phyloP scores from a whole-genome alignment of 1,140 invertebrate species.

The Chymomyza costata region DNA sequence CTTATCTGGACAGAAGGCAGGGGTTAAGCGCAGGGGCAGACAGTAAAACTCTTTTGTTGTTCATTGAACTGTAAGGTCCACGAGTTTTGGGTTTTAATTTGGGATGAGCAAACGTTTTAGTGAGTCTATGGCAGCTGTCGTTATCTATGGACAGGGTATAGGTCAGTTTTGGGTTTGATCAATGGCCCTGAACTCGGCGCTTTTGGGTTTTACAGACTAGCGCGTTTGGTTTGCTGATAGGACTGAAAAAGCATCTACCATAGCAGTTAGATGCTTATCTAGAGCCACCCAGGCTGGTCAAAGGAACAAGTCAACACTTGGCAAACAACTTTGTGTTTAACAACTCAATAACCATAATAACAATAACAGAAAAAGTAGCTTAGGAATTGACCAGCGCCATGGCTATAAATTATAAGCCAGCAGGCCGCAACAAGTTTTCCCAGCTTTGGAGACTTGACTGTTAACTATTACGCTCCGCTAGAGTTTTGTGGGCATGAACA shows the following conservation, averaged over 20 bases:
- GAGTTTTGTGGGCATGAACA: conserved; percentile 34
- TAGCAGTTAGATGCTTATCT: no score
- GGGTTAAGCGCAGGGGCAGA: conserved; percentile 13
- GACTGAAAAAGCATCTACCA: no score
- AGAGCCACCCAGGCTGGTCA: no score
- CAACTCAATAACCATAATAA: conserved; percentile 47
- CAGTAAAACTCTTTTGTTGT: conserved; percentile 58
- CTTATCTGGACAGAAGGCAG: conserved; percentile 1
- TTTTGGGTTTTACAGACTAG: conserved; percentile 59
- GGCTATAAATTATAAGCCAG: conserved; percentile 35
- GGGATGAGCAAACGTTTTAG: no score
- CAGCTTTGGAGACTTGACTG: no score
- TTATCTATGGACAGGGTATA: no score
- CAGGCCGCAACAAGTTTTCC: conserved; percentile 24
- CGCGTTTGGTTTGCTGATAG: conserved; percentile 33
- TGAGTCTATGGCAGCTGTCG: conserved; percentile 51
- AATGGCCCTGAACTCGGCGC: conserved; percentile 11
- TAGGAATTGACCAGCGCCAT: neutral
- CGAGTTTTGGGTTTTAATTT: conserved; percentile 1
- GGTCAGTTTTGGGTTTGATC: conserved; percentile 58
- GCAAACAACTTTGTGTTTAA: conserved; percentile 35
- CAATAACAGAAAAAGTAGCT: conserved; percentile 30
- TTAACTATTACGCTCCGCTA: no score
- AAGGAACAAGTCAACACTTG: no score
- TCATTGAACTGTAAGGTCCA: conserved; percentile 58